Percentiles rank a stretch among this genome's conserved stretches.
These are phyloP conservation scores for Archivesica marissinica DNA, from an alignment of 1,140 invertebrate genomes.

Conservation along the genomic window DNA sequence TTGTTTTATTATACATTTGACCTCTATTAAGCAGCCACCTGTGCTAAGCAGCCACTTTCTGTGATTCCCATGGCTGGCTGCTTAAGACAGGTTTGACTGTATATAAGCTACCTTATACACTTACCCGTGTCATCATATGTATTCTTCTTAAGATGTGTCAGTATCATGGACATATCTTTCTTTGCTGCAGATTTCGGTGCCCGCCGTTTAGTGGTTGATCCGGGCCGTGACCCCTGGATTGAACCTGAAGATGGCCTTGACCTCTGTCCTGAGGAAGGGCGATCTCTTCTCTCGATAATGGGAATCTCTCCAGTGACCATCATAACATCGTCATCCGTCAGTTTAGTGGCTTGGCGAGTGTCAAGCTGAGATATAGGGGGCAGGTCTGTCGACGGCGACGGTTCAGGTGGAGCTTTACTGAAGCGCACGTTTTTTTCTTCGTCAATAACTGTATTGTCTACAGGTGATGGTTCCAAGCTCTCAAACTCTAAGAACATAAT, in stretches of 20 bases:
- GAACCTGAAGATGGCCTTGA: conserved; percentile 25
- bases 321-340: conserved; percentile 62
- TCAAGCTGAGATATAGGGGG: background rate
- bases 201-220: conserved; percentile 3
- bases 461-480: background rate
- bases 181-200: conserved; percentile 46
- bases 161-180: conserved; percentile 66
- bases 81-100: no score
- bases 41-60: no score
- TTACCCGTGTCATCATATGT: conserved; percentile 80
- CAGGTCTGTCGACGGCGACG: background rate
- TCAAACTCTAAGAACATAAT: background rate
- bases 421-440: conserved; percentile 56
- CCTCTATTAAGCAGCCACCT: no score
- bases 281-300: conserved; percentile 69
- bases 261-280: conserved; percentile 36
- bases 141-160: conserved; percentile 77
- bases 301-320: conserved; percentile 69
- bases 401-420: conserved; percentile 8
- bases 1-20: no score
- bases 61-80: no score
- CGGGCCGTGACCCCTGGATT: conserved; percentile 24
- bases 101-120: no score
- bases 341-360: conserved; percentile 27
- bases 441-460: conserved; percentile 1